Conservation (phyloP, 1,140 invertebrate species). For the Drosophila willistoni region DNA sequence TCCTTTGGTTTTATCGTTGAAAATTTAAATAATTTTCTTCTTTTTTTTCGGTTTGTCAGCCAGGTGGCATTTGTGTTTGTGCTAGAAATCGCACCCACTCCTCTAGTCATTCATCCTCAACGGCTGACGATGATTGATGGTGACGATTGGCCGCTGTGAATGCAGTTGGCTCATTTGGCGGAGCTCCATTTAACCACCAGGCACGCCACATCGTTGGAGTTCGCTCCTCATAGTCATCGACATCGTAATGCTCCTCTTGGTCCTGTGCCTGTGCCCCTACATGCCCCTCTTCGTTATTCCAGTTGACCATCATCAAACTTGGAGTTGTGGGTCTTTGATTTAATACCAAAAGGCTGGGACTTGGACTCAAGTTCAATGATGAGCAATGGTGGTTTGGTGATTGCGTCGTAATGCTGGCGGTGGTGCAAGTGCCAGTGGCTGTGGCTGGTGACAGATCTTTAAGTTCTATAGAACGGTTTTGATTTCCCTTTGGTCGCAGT, state of each 20-base stretch:
- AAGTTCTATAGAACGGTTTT: constrained; percentile 12
- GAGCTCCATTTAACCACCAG: constrained; percentile 39
- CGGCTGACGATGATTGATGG: not conserved
- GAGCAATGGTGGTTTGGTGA: not conserved
- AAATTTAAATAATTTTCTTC: too few relatives aligned
- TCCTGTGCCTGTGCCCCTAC: too few relatives aligned
- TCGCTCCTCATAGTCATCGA: constrained; percentile 40
- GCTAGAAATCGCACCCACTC: not conserved
- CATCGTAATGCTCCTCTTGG: constrained; percentile 46
- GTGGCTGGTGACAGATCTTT: constrained; percentile 4
- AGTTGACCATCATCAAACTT: constrained; percentile 29
- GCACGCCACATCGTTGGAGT: constrained; percentile 36
- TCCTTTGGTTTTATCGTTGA: too few relatives aligned
- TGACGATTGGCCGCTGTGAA: constrained; percentile 15
- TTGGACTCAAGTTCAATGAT: constrained; percentile 21
- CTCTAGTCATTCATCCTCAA: not conserved
- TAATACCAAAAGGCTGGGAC: constrained; percentile 20
- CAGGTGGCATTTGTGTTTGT: too few relatives aligned
- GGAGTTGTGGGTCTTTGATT: not conserved
- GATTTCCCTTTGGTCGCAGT: not conserved
- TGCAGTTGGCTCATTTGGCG: constrained; percentile 1
- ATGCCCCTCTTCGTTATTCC: constrained; percentile 2
- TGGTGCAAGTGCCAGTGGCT: not conserved
- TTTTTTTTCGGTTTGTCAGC: not conserved
- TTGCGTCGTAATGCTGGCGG: constrained; percentile 4